Evolutionary conservation across 2,888 invertebrate species (phyloP).

Genomic region (Capitulum mitella): DNA sequence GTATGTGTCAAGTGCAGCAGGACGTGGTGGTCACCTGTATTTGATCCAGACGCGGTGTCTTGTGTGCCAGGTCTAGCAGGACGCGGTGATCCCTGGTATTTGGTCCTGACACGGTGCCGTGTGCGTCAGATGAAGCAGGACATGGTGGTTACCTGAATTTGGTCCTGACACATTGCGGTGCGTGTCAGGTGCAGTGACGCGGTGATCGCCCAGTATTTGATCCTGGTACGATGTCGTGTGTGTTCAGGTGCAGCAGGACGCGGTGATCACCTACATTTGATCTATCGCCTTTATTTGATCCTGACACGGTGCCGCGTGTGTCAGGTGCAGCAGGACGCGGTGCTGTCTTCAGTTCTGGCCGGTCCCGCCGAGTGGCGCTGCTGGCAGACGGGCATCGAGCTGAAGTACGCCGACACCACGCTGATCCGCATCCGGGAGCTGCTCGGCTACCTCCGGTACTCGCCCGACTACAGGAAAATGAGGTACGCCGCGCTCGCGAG

Average conservation of each 20-base stretch:
- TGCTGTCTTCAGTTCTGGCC: constrained; percentile 3
- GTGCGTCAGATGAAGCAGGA: background rate
- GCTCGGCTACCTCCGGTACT: constrained; percentile 51
- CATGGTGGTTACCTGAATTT: background rate
- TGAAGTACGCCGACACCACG: constrained; percentile 71
- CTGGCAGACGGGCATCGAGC: constrained; percentile 86
- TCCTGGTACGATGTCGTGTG: background rate
- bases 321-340: constrained; percentile 22
- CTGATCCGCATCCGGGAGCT: constrained; percentile 78
- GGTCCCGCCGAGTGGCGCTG: constrained; percentile 76
- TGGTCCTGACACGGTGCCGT: background rate
- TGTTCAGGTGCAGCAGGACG: background rate
- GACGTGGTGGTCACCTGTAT: background rate
- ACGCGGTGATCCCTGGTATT: background rate
- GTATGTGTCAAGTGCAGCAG: background rate
- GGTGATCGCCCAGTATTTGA: background rate
- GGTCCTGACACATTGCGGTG: background rate
- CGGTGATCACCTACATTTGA: too few species aligned
- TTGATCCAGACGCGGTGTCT: background rate
- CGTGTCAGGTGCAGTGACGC: constrained; percentile 6
- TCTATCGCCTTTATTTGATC: too few species aligned
- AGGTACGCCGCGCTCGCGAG: too few species aligned
- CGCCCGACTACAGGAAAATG: constrained; percentile 47
- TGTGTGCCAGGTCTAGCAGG: background rate
- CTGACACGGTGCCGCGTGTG: background rate